These are phyloP conservation scores for Micropoecilia bifurca DNA, from an alignment of 2,797 vertebrate genomes.

Conservation along the genomic window DNA sequence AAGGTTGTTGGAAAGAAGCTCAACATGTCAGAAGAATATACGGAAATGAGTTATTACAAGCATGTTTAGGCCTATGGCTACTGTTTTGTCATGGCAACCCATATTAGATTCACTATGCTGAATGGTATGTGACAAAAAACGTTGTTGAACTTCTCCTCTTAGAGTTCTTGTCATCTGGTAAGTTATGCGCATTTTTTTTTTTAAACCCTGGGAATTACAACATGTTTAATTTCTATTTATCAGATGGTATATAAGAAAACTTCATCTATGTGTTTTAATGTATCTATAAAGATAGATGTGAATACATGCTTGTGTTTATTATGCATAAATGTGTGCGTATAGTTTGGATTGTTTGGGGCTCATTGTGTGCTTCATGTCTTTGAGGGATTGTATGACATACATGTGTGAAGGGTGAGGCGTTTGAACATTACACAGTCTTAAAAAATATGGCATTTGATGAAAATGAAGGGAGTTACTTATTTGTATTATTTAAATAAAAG, in stretches of 20 bases:
- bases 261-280: not conserved
- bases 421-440: not conserved
- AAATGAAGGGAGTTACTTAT: not conserved
- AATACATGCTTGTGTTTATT: not conserved
- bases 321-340: not conserved
- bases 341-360: not conserved
- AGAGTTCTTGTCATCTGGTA: not conserved
- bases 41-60: not conserved
- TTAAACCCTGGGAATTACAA: too few relatives aligned
- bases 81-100: not conserved
- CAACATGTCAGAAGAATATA: conserved; percentile 21
- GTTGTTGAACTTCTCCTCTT: not conserved
- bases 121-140: not conserved
- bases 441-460: not conserved
- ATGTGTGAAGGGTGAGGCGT: not conserved
- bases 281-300: not conserved
- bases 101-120: not conserved
- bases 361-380: not conserved
- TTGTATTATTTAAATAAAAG: conserved; percentile 2
- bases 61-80: not conserved
- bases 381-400: not conserved
- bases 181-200: not conserved
- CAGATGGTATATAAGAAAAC: too few relatives aligned
- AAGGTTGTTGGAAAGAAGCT: conserved; percentile 29
- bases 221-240: too few relatives aligned